Base-by-base conservation (phyloP, 2,888 invertebrate genomes). In the Clistopyga incitator region DNA sequence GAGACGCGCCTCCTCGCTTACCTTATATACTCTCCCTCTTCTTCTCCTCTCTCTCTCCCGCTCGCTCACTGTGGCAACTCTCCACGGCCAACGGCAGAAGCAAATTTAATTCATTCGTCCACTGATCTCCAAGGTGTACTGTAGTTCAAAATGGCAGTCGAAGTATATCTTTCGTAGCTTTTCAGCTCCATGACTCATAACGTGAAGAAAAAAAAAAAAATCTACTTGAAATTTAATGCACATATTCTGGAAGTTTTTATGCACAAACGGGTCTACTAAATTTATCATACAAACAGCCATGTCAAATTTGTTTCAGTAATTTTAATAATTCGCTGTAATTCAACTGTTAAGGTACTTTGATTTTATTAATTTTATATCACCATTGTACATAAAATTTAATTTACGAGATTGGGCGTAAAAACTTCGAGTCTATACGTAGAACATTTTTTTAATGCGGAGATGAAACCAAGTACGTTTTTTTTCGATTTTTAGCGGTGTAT, bases 71-170 rank as follows among this genome's bases (percentile, higher is more conserved):
- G 18, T 42, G 68, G 38, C 45, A 81, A 82, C 82, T 47, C 20
- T 45, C 47, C 45, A 45, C n/a, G 45, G 8, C 45, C 20, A 80
- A 75, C 68, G 47, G 56, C 68, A 54, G 23, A 54, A 65, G 59
- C 54, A 59, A 75, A 74, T 75, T 80, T 75, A 80, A 80, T 70
- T 52, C 68, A 80, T 81, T 76, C 70, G 76, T 76, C 47, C 78
- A 54, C 75, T 81, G 80, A 85, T 85, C 78, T 85, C 82, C 59
- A 82, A 77, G 47, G 38, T 64, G 38, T 42, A 64, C 61, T 64
- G 20, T 10, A 20, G 20, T 64, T 18, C 38, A 18, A 34, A 64
- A 64, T 42, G 18, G 18, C 1, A 11, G 38, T 64, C 18, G 8
- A 64, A 64, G 20, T 20, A 64, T 64, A 38, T 61, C 18, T 61